Percentiles rank a stretch among this genome's conserved stretches.
Conservation (phyloP, 2,888 invertebrate species). For the Corbicula japonica region DNA sequence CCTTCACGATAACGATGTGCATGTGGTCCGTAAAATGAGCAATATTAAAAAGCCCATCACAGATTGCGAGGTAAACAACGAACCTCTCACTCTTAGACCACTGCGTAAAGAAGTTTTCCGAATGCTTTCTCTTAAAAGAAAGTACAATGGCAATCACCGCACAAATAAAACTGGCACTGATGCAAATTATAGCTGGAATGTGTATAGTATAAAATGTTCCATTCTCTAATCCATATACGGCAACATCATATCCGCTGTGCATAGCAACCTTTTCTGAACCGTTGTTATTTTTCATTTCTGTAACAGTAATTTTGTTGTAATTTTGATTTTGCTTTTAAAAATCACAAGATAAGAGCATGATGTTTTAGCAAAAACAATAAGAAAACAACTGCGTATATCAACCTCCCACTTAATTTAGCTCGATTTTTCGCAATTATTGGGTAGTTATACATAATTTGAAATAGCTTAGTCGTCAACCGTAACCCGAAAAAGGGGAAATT, state of each 20-base stretch:
- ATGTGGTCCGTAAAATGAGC: conserved; percentile 65
- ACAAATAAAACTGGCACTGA: conserved; percentile 43
- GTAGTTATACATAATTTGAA: too few relatives aligned
- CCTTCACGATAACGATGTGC: conserved; percentile 57
- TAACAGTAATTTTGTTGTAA: too few relatives aligned
- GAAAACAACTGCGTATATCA: too few relatives aligned
- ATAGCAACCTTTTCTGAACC: neutral
- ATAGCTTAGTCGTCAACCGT: too few relatives aligned
- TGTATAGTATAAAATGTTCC: conserved; percentile 51
- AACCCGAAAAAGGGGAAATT: too few relatives aligned
- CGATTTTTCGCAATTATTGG: too few relatives aligned
- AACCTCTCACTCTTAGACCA: conserved; percentile 69
- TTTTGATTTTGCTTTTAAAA: too few relatives aligned
- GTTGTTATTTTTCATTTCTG: too few relatives aligned
- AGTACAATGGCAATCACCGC: conserved; percentile 41
- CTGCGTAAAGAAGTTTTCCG: conserved; percentile 34
- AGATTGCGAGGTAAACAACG: conserved; percentile 64
- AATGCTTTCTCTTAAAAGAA: conserved; percentile 33
- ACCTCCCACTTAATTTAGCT: too few relatives aligned
- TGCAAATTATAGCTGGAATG: conserved; percentile 55
- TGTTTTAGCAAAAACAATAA: too few relatives aligned
- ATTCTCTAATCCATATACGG: conserved; percentile 56
- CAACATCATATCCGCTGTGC: conserved; percentile 52
- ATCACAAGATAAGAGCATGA: too few relatives aligned
- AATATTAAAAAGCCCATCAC: conserved; percentile 63